Conservation (phyloP, 2,797 vertebrate species). For the Pseudocheirus occidentalis region DNA sequence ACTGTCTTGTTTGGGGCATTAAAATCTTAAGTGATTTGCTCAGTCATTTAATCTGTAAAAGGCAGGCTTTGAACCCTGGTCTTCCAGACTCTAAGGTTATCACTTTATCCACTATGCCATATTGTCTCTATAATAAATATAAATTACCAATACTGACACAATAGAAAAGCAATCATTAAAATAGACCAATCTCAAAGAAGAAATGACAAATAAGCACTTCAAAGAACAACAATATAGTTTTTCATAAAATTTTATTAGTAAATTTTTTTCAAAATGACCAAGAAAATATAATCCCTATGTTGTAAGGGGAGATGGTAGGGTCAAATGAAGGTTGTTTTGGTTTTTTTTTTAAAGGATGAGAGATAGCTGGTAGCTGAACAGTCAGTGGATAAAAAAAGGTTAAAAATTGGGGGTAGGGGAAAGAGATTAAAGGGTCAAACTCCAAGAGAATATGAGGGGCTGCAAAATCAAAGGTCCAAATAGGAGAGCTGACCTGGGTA, state of each 20-base stretch:
- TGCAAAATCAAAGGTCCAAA: conserved; percentile 10
- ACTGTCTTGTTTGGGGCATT: neutral
- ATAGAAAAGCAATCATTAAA: neutral
- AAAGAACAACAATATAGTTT: neutral
- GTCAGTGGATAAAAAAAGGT: neutral
- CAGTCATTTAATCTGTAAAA: neutral
- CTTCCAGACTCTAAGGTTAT: neutral
- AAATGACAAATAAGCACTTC: neutral
- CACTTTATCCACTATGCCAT: neutral
- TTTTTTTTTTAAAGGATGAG: neutral
- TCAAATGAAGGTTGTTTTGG: neutral
- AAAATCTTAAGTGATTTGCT: neutral
- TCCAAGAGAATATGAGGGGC: neutral
- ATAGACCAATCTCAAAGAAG: neutral
- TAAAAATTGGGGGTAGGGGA: neutral
- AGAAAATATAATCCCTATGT: neutral
- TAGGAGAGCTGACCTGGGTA: neutral
- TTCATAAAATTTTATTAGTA: neutral
- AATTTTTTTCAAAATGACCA: neutral
- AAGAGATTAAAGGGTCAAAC: neutral
- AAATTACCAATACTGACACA: neutral
- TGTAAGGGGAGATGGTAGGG: neutral
- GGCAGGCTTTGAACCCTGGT: neutral
- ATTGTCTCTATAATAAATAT: neutral
- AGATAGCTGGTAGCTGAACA: neutral